A percentile compares a stretch with the other conserved stretches of the same genome.
These are phyloP conservation scores for Toxostoma redivivum DNA, from an alignment of 2,113 vertebrate genomes.

Conservation along the genomic window DNA sequence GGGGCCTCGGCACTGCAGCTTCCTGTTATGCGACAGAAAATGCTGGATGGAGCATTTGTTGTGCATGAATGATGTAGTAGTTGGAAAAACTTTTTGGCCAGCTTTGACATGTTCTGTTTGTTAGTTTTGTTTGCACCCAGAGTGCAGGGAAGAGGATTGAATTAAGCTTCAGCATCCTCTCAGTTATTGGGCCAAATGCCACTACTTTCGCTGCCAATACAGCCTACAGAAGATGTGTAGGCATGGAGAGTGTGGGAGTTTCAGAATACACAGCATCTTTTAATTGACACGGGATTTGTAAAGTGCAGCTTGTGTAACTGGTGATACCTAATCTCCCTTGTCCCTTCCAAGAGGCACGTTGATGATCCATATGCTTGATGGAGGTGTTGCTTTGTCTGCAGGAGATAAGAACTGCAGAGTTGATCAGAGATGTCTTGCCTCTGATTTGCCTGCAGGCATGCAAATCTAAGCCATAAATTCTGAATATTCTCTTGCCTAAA, in stretches of 20 bases:
- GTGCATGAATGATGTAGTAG: neutral
- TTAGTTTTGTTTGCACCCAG: conserved; percentile 45
- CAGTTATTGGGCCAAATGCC: conserved; percentile 55
- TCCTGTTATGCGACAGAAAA: neutral
- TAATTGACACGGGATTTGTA: conserved; percentile 54
- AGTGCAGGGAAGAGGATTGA: conserved; percentile 40
- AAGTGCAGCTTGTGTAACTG: conserved; percentile 49
- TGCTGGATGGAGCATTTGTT: neutral
- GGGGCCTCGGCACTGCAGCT: neutral
- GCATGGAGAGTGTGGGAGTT: conserved; percentile 49
- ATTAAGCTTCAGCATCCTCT: conserved; percentile 52
- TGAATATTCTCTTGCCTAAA: neutral
- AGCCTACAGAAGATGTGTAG: conserved; percentile 54
- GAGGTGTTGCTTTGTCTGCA: conserved; percentile 36
- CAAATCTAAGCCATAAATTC: neutral
- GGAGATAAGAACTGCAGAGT: neutral
- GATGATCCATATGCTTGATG: conserved; percentile 40
- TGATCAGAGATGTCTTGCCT: conserved; percentile 7
- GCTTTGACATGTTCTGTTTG: conserved; percentile 38
- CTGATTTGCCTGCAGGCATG: conserved; percentile 5
- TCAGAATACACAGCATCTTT: conserved; percentile 52
- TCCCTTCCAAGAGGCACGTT: conserved; percentile 29
- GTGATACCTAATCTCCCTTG: conserved; percentile 29
- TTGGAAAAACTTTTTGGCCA: conserved; percentile 40
- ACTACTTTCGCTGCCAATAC: conserved; percentile 35